Conservation (phyloP, 2,888 invertebrate genomes). For the Cheilosia impressa region DNA sequence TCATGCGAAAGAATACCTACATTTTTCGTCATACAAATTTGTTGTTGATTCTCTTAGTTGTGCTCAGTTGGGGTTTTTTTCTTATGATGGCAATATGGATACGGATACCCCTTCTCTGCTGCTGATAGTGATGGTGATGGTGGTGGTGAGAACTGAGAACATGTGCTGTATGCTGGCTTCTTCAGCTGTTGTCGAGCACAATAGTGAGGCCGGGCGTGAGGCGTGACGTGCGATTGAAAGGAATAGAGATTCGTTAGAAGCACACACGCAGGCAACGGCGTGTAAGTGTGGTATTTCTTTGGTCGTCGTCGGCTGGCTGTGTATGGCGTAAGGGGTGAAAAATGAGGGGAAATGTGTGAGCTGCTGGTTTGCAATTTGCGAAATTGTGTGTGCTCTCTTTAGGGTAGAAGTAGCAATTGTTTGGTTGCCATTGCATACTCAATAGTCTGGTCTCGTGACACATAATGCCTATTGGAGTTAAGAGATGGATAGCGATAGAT, state of each 20-base stretch:
- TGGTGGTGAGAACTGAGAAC: conserved; percentile 24
- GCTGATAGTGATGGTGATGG: conserved; percentile 22
- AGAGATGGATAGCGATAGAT: neutral
- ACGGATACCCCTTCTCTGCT: conserved; percentile 51
- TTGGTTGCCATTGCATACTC: conserved; percentile 5
- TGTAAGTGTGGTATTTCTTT: conserved; percentile 6
- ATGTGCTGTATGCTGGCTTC: conserved; percentile 55
- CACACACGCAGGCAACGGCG: conserved; percentile 25
- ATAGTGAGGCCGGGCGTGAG: conserved; percentile 1
- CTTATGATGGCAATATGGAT: conserved; percentile 21
- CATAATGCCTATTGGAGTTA: conserved; percentile 7
- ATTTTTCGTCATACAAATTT: conserved; percentile 20
- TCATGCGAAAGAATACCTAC: conserved; percentile 57
- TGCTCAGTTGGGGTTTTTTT: conserved; percentile 40
- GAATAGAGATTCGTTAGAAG: conserved; percentile 54
- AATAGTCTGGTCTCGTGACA: conserved; percentile 27
- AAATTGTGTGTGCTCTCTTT: conserved; percentile 42
- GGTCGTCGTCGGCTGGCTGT: conserved; percentile 8
- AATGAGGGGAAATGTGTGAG: conserved; percentile 26
- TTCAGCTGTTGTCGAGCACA: conserved; percentile 58
- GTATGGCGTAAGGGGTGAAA: conserved; percentile 32
- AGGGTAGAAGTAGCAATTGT: conserved; percentile 63
- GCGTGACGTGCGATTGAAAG: conserved; percentile 29
- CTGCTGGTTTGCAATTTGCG: conserved; percentile 38
- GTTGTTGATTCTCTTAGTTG: conserved; percentile 50